Conservation (phyloP, 1,140 invertebrate genomes). For the Ooceraea biroi region DNA sequence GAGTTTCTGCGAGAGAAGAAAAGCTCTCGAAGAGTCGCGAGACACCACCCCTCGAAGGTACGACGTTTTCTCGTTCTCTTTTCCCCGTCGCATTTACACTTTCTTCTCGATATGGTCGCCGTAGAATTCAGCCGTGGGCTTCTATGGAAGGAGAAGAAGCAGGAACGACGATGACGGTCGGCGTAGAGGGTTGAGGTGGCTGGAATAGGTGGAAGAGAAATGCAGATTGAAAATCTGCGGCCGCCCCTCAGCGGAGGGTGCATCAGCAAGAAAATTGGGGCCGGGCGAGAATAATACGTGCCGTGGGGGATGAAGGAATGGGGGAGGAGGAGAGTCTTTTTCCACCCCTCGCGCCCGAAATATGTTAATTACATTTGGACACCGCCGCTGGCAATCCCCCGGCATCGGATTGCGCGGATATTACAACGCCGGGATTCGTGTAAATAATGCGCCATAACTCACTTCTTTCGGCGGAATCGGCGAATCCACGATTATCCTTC, state of each 20-base stretch:
- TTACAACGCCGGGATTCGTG: conserved; percentile 57
- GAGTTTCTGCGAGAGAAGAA: conserved; percentile 56
- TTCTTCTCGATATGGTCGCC: conserved; percentile 24
- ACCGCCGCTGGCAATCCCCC: conserved; percentile 55
- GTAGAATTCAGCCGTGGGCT: conserved; percentile 56
- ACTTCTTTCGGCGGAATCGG: conserved; percentile 36
- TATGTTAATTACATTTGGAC: conserved; percentile 74
- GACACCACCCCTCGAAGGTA: conserved; percentile 11
- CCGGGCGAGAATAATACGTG: conserved; percentile 70
- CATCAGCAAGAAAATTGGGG: conserved; percentile 75
- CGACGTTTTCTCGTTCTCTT: conserved; percentile 29
- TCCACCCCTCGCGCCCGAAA: conserved; percentile 55
- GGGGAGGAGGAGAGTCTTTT: conserved; percentile 61
- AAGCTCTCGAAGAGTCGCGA: conserved; percentile 48
- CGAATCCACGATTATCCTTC: conserved; percentile 3
- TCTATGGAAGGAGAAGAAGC: neutral
- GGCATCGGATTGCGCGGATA: conserved; percentile 34
- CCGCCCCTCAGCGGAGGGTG: conserved; percentile 65
- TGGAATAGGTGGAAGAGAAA: conserved; percentile 69
- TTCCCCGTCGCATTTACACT: conserved; percentile 57
- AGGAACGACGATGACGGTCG: neutral
- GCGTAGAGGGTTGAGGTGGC: neutral
- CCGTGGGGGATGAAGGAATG: conserved; percentile 49
- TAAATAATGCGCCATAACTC: conserved; percentile 59
- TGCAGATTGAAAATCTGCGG: conserved; percentile 75